Conservation (phyloP, 2,888 invertebrate species). For the Acronicta leporina region DNA sequence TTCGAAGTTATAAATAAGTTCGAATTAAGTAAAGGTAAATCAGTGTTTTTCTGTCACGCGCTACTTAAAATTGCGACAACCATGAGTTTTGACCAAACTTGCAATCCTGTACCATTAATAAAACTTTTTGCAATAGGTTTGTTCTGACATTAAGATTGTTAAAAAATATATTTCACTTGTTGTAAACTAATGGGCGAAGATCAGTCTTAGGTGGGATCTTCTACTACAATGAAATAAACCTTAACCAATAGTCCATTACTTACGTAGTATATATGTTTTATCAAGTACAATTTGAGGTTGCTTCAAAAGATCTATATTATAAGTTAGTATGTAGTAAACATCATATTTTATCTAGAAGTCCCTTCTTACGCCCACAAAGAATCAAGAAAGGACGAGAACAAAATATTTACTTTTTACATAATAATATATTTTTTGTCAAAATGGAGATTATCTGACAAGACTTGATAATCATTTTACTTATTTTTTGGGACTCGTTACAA, state of each 20-base stretch:
- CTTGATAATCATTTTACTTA: conserved; percentile 38
- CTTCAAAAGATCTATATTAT: conserved; percentile 74
- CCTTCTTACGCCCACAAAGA: conserved; percentile 57
- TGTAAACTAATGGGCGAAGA: too few species aligned
- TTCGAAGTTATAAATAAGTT: too few species aligned
- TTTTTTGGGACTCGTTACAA: conserved; percentile 44
- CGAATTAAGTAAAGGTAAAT: too few species aligned
- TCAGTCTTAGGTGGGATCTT: too few species aligned
- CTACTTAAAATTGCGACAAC: too few species aligned
- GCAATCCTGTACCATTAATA: too few species aligned
- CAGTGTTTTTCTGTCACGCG: too few species aligned
- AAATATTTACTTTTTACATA: conserved; percentile 60
- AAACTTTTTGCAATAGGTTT: too few species aligned
- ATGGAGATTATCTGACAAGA: conserved; percentile 48
- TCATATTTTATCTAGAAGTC: conserved; percentile 65
- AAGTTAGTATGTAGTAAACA: conserved; percentile 76
- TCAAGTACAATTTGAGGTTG: conserved; percentile 84
- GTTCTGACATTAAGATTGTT: too few species aligned
- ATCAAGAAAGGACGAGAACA: conserved; percentile 69
- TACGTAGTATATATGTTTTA: conserved; percentile 64
- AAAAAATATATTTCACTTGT: too few species aligned
- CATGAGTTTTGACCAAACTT: too few species aligned
- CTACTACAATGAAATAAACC: conserved; percentile 62
- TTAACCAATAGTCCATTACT: conserved; percentile 57
- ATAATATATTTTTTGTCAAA: conserved; percentile 44